Conservation (phyloP, 2,113 vertebrate species). For the Psettodes erumei region DNA sequence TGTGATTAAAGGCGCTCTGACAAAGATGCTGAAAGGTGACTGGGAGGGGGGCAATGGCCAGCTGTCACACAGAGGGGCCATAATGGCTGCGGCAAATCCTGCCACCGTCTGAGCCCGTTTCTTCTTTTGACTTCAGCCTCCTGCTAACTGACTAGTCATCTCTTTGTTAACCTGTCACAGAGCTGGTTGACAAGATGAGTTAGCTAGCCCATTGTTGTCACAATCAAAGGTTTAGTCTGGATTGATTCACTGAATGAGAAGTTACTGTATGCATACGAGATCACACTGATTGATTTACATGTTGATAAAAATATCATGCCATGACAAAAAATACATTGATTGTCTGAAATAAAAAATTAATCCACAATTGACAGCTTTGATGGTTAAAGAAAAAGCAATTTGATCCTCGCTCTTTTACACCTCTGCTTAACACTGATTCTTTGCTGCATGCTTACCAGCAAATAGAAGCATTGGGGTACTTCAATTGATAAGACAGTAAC, state of each 20-base stretch:
- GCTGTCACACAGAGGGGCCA: conserved; percentile 75
- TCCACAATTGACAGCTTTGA: neutral
- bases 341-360: neutral
- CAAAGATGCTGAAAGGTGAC: conserved; percentile 73
- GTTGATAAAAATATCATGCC: neutral
- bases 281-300: conserved; percentile 12
- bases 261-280: conserved; percentile 5
- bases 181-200: conserved; percentile 68
- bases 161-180: conserved; percentile 75
- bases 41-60: conserved; percentile 59
- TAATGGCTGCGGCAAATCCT: conserved; percentile 72
- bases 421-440: too few relatives aligned
- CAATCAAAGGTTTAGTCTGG: conserved; percentile 53
- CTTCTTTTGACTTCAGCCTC: conserved; percentile 69
- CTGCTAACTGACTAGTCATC: conserved; percentile 73
- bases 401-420: too few relatives aligned
- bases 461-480: too few relatives aligned
- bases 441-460: too few relatives aligned
- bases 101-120: conserved; percentile 59
- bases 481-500: too few relatives aligned
- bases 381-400: too few relatives aligned
- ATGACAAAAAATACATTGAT: neutral
- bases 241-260: conserved; percentile 38
- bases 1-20: conserved; percentile 74
- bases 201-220: conserved; percentile 42